These are phyloP conservation scores for Nebria ingens DNA, from an alignment of 1,140 invertebrate species.

Conservation along the genomic window DNA sequence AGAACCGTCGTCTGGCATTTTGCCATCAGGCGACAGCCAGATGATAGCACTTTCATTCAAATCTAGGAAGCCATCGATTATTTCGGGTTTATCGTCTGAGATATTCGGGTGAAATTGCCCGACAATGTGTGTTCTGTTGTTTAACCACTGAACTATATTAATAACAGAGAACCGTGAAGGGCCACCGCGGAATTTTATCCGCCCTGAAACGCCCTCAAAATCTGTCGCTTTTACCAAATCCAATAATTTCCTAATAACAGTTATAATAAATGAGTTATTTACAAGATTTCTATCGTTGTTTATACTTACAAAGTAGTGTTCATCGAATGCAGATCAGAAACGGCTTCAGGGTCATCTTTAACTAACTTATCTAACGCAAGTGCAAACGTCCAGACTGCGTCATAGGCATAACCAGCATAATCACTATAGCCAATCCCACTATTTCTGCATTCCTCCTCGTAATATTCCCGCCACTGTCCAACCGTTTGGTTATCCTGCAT, in stretches of 20 bases:
- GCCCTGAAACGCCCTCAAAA: slow-evolving; percentile 68
- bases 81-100: slow-evolving; percentile 29
- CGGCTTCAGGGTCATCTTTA: slow-evolving; percentile 43
- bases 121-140: slow-evolving; percentile 42
- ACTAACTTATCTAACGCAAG: slow-evolving; percentile 55
- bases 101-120: slow-evolving; percentile 53
- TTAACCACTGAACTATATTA: slow-evolving; percentile 58
- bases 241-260: slow-evolving; percentile 38
- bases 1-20: slow-evolving; percentile 57
- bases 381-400: slow-evolving; percentile 78
- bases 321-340: slow-evolving; percentile 46
- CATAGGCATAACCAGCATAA: slow-evolving; percentile 71
- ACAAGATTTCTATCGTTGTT: background rate
- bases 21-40: slow-evolving; percentile 51
- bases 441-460: slow-evolving; percentile 23
- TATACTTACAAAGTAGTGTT: slow-evolving; percentile 44
- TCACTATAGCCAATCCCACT: slow-evolving; percentile 22
- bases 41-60: slow-evolving; percentile 45
- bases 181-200: slow-evolving; percentile 55
- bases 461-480: slow-evolving; percentile 43
- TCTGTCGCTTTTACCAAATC: slow-evolving; percentile 47
- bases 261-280: background rate
- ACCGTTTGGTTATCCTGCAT: slow-evolving; percentile 59
- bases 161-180: slow-evolving; percentile 59
- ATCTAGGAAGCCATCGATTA: slow-evolving; percentile 37